A percentile compares a stretch with the other conserved stretches of the same genome.
These are phyloP conservation scores for Teleogryllus oceanicus DNA, from an alignment of 2,888 invertebrate species.

Conservation along the genomic window DNA sequence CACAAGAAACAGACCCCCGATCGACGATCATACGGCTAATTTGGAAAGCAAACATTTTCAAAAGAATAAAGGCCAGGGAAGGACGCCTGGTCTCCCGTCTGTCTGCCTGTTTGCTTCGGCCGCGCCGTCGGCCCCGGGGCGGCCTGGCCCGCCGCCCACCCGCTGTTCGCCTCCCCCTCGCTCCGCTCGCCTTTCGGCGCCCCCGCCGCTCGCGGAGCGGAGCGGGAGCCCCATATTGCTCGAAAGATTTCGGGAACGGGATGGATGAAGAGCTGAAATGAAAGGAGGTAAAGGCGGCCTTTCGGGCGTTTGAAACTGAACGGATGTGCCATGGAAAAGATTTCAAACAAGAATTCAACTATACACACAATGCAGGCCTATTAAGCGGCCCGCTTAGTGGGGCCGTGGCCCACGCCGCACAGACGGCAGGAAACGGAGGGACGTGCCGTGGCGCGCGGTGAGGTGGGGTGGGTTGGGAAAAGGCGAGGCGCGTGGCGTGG, in stretches of 20 bases:
- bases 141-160: background rate
- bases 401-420: conserved; percentile 4
- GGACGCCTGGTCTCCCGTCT: background rate
- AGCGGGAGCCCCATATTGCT: background rate
- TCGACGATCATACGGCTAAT: background rate
- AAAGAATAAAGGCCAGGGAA: background rate
- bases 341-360: conserved; percentile 18
- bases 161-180: background rate
- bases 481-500: too few relatives aligned
- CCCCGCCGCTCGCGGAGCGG: background rate
- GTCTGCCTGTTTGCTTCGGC: conserved; percentile 3
- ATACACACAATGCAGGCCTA: conserved; percentile 18
- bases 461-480: too few relatives aligned
- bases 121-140: background rate
- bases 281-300: conserved; percentile 6
- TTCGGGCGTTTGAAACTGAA: background rate
- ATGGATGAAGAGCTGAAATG: background rate
- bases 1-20: background rate
- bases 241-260: background rate
- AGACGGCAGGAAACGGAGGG: conserved; percentile 7
- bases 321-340: conserved; percentile 2
- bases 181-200: background rate
- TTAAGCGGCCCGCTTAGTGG: background rate
- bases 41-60: conserved; percentile 18
- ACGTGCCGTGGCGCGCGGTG: background rate